Conservation (phyloP, 2,797 vertebrate genomes). For the Sebastes goodei region DNA sequence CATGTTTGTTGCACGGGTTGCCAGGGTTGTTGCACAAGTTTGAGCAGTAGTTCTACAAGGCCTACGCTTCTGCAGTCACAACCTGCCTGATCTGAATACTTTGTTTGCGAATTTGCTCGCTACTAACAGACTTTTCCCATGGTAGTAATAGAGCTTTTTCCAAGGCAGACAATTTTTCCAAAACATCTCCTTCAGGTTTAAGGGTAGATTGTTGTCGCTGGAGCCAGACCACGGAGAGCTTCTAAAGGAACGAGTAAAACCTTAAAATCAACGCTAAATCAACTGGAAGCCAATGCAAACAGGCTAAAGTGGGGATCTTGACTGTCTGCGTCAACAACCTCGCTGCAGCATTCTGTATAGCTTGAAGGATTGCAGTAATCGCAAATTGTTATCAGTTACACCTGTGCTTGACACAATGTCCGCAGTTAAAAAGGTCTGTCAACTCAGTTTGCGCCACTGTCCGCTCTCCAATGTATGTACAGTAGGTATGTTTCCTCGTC, state of each 20-base stretch:
- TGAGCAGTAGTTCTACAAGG: not conserved
- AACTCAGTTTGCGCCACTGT: not conserved
- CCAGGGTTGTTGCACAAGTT: not conserved
- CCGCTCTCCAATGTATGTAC: not conserved
- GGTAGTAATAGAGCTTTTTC: not conserved
- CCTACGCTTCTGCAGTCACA: not conserved
- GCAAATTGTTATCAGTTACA: not conserved
- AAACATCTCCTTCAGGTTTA: not conserved
- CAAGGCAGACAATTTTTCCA: not conserved
- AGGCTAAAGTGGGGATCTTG: not conserved
- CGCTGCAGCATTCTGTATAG: no score
- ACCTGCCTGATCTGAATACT: not conserved
- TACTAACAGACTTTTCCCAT: not conserved
- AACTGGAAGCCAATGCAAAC: not conserved
- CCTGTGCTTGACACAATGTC: no score
- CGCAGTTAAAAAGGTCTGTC: not conserved
- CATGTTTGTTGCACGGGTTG: not conserved
- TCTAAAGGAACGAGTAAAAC: no score
- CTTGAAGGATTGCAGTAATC: not conserved
- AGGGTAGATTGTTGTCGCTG: not conserved
- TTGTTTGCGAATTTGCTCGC: not conserved
- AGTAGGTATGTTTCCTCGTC: accelerated
- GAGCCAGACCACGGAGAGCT: no score
- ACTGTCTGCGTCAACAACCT: no score
- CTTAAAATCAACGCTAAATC: not conserved